Evolutionary conservation across 2,888 invertebrate genomes (phyloP), one percentile per base, ranked within the genome.

Genomic region (Nymphalis urticae): DNA sequence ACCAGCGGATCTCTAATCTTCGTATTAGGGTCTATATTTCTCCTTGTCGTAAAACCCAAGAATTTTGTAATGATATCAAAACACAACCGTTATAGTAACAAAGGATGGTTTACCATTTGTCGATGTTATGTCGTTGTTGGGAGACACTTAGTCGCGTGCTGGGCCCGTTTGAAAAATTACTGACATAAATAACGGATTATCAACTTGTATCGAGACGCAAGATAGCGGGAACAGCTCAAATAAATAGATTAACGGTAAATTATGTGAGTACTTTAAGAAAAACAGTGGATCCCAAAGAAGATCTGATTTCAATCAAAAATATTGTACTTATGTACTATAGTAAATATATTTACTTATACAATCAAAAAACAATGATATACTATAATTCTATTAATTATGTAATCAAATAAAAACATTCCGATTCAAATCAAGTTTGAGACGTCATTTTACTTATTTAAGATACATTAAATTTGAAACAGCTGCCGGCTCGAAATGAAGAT

Each of bases 111-210:
- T 77, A 77, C 80, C 83, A 88, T 89, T 89, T 69, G 66, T 69
- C 69, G 69, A 60, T 72, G 71, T 66, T 87, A 77, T 75, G 73
- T 53, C 67, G 70, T 75, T 79, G 81, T 84, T 79, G 82, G 82
- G 77, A 79, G 85, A 87, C 86, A 81, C 74, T 64, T 71, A 81
- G 88, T 85, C 90, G 89, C 89, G 89, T 88, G 89, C 87, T 84
- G 79, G 78, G 76, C 74, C 75, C 76, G 79, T 79, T 84, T 85
- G 89, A 91, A 87, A 88, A 89, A 91, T 89, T 81, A 83, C 77
- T 72, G 75, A 83, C 87, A 92, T 92, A 89, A 91, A 92, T 92
- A 90, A 91, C 87, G 83, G 90, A 91, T 92, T 92, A 92, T 89
- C 91, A 84, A 84, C 80, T 83, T 82, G 86, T 90, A 90, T 87